phyloP scores from a whole-genome alignment of 1,140 invertebrate species.

The Copidosoma floridanum region DNA sequence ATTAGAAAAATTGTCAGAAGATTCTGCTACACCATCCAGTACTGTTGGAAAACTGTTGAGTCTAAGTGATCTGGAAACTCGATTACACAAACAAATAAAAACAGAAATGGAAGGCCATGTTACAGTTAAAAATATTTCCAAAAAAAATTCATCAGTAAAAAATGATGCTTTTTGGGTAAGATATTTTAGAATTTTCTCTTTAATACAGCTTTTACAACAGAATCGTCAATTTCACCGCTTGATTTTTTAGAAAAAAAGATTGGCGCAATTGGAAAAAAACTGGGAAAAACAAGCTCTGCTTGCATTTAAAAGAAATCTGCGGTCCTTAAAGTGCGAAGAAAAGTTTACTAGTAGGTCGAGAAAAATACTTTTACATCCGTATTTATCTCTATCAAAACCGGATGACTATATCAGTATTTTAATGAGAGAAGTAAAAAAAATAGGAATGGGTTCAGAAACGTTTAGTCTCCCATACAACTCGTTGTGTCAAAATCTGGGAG shows the following conservation, averaged over 20 bases:
- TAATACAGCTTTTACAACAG: no score
- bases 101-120: slow-evolving; percentile 66
- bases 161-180: slow-evolving; percentile 1
- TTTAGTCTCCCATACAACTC: slow-evolving; percentile 70
- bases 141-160: slow-evolving; percentile 33
- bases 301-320: slow-evolving; percentile 69
- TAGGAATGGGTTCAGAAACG: slow-evolving; percentile 74
- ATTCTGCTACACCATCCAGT: slow-evolving; percentile 33
- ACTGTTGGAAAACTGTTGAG: slow-evolving; percentile 58
- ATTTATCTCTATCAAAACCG: slow-evolving; percentile 66
- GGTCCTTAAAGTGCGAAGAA: slow-evolving; percentile 59
- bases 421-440: slow-evolving; percentile 65
- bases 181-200: background rate
- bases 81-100: slow-evolving; percentile 64
- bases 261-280: slow-evolving; percentile 61
- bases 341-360: slow-evolving; percentile 31
- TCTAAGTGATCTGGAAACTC: slow-evolving; percentile 57
- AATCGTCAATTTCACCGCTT: no score
- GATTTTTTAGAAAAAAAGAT: no score
- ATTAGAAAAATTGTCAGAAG: slow-evolving; percentile 52
- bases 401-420: slow-evolving; percentile 66
- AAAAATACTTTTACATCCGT: slow-evolving; percentile 70
- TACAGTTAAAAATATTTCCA: slow-evolving; percentile 66
- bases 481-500: slow-evolving; percentile 69
- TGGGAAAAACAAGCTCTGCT: slow-evolving; percentile 65